Percentiles rank a stretch among this genome's conserved stretches.
Conservation (phyloP, 2,888 invertebrate genomes). For the Athalia rosae region DNA sequence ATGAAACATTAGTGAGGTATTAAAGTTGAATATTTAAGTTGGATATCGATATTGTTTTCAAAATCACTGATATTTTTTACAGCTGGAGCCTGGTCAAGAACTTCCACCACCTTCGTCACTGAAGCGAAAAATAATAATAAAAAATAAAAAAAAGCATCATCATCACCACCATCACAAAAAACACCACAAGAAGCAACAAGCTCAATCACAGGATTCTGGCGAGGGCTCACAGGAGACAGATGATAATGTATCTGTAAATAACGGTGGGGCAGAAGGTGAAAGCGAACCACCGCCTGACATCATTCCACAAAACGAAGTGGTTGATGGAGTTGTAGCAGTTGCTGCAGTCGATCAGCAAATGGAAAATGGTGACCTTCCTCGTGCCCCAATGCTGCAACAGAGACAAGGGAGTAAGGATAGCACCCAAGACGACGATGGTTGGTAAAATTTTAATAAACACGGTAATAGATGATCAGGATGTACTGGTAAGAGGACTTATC, state of each 20-base stretch:
- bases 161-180: slow-evolving; percentile 86
- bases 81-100: slow-evolving; percentile 82
- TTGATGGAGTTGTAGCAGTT: slow-evolving; percentile 58
- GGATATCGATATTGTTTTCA: too few relatives aligned
- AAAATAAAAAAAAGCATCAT: slow-evolving; percentile 96
- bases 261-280: slow-evolving; percentile 64
- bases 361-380: slow-evolving; percentile 80
- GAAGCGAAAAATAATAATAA: slow-evolving; percentile 94
- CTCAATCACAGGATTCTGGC: slow-evolving; percentile 66
- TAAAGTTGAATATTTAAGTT: too few relatives aligned
- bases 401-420: slow-evolving; percentile 89
- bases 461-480: neutral
- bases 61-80: slow-evolving; percentile 47
- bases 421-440: slow-evolving; percentile 76
- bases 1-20: too few relatives aligned
- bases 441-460: slow-evolving; percentile 21
- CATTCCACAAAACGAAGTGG: slow-evolving; percentile 65
- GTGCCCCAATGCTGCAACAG: slow-evolving; percentile 78
- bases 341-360: slow-evolving; percentile 61
- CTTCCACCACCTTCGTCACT: slow-evolving; percentile 91
- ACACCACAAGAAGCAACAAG: slow-evolving; percentile 74
- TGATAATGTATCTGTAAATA: slow-evolving; percentile 70
- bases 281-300: slow-evolving; percentile 68
- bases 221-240: slow-evolving; percentile 73
- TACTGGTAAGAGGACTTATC: neutral